Percentiles rank a stretch among this genome's conserved stretches.
Conservation (phyloP, 2,888 invertebrate species). For the Ditylenchus weischeri region DNA sequence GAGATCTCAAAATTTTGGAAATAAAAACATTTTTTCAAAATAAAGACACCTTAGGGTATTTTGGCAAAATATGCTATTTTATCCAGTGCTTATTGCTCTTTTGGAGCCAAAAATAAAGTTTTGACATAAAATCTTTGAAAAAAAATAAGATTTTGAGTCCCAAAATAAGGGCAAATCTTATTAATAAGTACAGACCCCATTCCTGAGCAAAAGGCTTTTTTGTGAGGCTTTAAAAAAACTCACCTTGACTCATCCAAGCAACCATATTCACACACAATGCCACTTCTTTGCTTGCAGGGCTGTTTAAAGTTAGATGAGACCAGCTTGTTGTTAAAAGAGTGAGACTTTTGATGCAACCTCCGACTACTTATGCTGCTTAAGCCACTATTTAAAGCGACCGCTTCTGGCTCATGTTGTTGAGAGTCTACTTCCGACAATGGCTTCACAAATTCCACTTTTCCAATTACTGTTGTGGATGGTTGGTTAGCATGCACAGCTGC, state of each 20-base stretch:
- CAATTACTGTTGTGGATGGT: slow-evolving; percentile 14
- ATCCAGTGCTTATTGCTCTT: too few relatives aligned
- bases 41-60: too few relatives aligned
- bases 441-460: slow-evolving; percentile 23
- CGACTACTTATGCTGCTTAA: not conserved
- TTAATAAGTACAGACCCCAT: too few relatives aligned
- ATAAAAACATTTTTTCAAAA: too few relatives aligned
- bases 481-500: not conserved
- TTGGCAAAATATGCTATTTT: too few relatives aligned
- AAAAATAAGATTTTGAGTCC: too few relatives aligned
- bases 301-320: slow-evolving; percentile 1
- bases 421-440: not conserved
- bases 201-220: too few relatives aligned
- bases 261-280: slow-evolving; percentile 47
- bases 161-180: too few relatives aligned
- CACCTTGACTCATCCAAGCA: slow-evolving; percentile 40
- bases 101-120: too few relatives aligned
- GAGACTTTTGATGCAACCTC: slow-evolving; percentile 4
- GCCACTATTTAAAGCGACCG: not conserved
- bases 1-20: too few relatives aligned
- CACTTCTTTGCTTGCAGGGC: slow-evolving; percentile 42
- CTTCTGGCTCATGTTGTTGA: not conserved
- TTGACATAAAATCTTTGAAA: too few relatives aligned
- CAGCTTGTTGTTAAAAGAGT: not conserved
- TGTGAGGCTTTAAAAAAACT: too few relatives aligned